Base-by-base conservation (phyloP, 2,888 invertebrate species). In the Sericinus montela region DNA sequence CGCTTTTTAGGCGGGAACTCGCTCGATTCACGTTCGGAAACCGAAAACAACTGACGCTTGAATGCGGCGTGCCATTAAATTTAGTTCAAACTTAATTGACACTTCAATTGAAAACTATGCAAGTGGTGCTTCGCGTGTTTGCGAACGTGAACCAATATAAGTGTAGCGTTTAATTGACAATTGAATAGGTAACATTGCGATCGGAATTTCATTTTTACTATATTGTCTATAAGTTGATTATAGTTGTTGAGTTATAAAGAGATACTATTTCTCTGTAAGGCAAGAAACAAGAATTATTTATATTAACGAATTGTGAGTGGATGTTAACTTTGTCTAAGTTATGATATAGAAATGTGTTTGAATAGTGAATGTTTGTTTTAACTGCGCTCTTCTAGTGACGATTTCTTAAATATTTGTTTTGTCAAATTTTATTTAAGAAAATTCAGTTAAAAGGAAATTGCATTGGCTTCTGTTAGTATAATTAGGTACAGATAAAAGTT, bases 1-100 rank as follows among this genome's bases (percentile, higher is more conserved):
- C 72, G 60, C 67, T 64, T 81, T n/a, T 80, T 84, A 81, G 82
- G 86, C 87, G 86, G 86, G 86, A 86, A 87, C 61, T 58, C 67
- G 64, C 38, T 10, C 44, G 41, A 19, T 6, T n/a, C 43, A 35
- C 44, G 42, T 46, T 48, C 53, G 39, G 16, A 29, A 39, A 35
- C 23, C 16, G 30, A 38, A 29, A 35, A 11, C 16, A 34, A 4
- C 11, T 13, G 7, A 28, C 11, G 25, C 23, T 11, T 11, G 7
- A 19, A 30, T 35, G 29, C 28, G 25, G 19, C 36, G 46, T 30
- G 30, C 11, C 37, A 19, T 38, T 46, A 41, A 47, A 34, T 48
- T 37, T 14, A 43, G 14, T 8, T 32, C n/a, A 45, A 28, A 15
- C 38, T 37, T 39, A 49, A 45, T 44, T 49, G 49, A 49, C 49